Conservation (phyloP, 2,113 vertebrate species). For the Macrotis lagotis region DNA sequence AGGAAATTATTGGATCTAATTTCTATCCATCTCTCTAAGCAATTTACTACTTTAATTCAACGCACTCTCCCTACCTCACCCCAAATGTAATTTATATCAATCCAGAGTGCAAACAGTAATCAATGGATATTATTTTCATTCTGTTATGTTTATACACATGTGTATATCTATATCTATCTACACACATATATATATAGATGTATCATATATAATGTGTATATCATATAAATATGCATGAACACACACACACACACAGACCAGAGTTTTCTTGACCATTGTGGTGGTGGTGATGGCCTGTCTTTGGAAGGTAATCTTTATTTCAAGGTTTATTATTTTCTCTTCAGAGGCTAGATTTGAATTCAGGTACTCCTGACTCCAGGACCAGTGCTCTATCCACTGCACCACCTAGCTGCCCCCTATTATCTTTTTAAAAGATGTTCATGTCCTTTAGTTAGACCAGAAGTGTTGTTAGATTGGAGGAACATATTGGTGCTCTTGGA, state of each 20-base stretch:
- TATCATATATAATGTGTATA: neutral
- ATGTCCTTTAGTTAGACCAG: neutral
- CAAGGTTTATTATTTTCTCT: neutral
- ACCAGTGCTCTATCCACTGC: too few relatives aligned
- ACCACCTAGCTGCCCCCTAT: too few relatives aligned
- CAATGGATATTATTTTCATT: neutral
- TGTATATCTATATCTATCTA: too few relatives aligned
- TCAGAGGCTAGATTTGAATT: too few relatives aligned
- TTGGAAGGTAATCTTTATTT: neutral
- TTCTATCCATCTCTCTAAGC: neutral
- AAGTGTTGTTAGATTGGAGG: neutral
- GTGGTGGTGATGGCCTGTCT: neutral
- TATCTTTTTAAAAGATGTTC: neutral
- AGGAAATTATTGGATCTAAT: neutral
- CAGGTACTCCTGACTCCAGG: too few relatives aligned
- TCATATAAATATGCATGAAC: neutral
- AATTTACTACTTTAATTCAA: neutral
- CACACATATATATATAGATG: neutral
- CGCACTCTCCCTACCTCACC: neutral
- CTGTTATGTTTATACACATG: too few relatives aligned
- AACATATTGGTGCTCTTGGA: neutral
- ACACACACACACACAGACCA: neutral
- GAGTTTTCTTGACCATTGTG: neutral
- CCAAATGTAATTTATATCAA: neutral
- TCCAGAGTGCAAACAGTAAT: neutral